Conservation (phyloP, 2,113 vertebrate species). For the Holacanthus passer region DNA sequence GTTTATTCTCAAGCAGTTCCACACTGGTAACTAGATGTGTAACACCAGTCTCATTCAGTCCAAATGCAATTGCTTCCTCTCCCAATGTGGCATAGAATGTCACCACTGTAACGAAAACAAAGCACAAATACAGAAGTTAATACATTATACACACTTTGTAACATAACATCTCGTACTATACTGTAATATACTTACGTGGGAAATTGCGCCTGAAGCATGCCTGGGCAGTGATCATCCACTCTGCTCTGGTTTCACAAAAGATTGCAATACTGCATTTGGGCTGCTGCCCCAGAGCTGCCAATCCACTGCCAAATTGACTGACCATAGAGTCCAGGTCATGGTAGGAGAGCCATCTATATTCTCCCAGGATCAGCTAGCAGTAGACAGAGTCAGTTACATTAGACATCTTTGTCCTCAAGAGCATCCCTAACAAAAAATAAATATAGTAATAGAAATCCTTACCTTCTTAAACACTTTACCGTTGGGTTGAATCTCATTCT, state of each 20-base stretch:
- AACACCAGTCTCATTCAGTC: conserved; percentile 93
- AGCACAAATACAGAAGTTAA: neutral
- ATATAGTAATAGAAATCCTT: neutral
- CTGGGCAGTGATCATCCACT: conserved; percentile 96
- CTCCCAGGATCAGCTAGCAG: conserved; percentile 91
- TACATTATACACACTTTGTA: neutral
- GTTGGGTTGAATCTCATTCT: conserved; percentile 94
- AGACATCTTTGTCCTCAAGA: conserved; percentile 1
- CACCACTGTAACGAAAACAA: conserved; percentile 86
- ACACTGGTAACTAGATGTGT: conserved; percentile 92
- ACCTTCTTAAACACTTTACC: conserved; percentile 99
- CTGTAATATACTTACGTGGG: conserved; percentile 86
- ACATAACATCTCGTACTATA: neutral
- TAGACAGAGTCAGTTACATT: conserved; percentile 22
- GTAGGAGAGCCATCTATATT: conserved; percentile 93
- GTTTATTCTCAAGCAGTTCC: conserved; percentile 93
- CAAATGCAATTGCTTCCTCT: conserved; percentile 92
- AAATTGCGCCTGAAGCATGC: conserved; percentile 96
- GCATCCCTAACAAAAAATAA: neutral
- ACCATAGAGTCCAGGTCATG: conserved; percentile 86
- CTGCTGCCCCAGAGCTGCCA: conserved; percentile 89
- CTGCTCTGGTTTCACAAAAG: conserved; percentile 96
- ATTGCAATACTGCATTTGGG: conserved; percentile 92
- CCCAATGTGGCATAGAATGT: conserved; percentile 97
- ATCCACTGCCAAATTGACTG: conserved; percentile 88